Evolutionary conservation across 2,113 vertebrate species (phyloP).

Genomic region (Alligator mississippiensis): DNA sequence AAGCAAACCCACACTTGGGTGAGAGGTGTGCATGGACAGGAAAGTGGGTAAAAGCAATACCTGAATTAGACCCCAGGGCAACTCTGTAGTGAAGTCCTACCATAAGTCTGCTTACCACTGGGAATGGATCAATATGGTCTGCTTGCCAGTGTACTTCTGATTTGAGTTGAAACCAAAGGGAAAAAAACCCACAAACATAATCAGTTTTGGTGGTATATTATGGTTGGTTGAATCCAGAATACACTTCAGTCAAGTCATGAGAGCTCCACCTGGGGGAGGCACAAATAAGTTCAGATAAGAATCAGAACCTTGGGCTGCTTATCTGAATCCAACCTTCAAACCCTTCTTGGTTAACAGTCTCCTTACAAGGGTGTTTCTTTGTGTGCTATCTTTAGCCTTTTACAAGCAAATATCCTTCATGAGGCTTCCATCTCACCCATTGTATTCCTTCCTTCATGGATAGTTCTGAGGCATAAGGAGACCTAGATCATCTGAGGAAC

Average conservation of each 20-base stretch:
- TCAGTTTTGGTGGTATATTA: neutral
- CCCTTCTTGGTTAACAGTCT: slow-evolving; percentile 36
- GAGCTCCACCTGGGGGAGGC: neutral
- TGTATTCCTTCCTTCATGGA: slow-evolving; percentile 47
- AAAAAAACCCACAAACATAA: neutral
- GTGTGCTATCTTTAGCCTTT: slow-evolving; percentile 32
- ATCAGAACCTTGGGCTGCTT: neutral
- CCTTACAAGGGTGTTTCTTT: slow-evolving; percentile 16
- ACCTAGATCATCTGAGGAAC: neutral
- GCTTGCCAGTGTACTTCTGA: neutral
- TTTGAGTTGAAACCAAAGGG: neutral
- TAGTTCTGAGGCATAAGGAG: slow-evolving; percentile 18
- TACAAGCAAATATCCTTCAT: slow-evolving; percentile 50
- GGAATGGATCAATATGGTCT: neutral
- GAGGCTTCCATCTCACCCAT: slow-evolving; percentile 31
- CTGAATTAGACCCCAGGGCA: neutral
- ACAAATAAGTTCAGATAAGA: neutral
- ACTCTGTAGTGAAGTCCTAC: neutral
- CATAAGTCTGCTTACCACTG: neutral
- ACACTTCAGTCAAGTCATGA: neutral
- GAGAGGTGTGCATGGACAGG: neutral
- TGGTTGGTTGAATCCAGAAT: neutral
- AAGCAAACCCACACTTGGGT: neutral
- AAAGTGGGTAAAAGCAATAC: neutral
- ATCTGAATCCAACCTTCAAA: neutral